Evolutionary conservation across 1,140 invertebrate genomes (phyloP), one percentile per base, ranked within the genome.

Genomic region (Chironomus tepperi): DNA sequence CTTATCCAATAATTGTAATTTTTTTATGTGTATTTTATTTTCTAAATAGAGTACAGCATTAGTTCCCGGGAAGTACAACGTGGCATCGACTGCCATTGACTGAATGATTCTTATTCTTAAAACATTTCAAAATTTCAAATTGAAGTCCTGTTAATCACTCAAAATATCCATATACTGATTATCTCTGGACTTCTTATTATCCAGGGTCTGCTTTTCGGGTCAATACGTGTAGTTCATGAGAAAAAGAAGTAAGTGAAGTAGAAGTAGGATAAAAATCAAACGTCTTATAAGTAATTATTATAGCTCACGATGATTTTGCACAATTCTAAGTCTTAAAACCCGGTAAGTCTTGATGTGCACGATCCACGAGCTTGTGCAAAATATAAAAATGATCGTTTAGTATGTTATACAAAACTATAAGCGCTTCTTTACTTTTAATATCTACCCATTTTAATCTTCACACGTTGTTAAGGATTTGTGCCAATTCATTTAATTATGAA

Each of bases 251-350:
- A 57, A 12, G 12, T 5, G 47, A n/a, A 70, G 19, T 19, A 6
- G 18, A 12, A 57, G 3, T 70, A 10, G 65, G 65, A 70, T 70
- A 70, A 70, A 16, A 70, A 70, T 70, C 19, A 21, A 21, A 70
- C 9, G 65, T 21, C 65, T 70, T 70, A 57, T 21, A 21, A 70
- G 65, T 70, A 70, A 70, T 70, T 70, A 70, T 70, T 70, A 70
- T 57, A n/a, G 47, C 65, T 70, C 65, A 70, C 65, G 16, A 70
- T 70, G 65, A 70, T 70, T 70, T 18, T 21, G 65, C 65, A 70
- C 19, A 57, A 47, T 57, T 34, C 24, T 34, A 57, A 57, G 12
- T 57, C 47, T 57, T 57, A 57, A n/a, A n/a, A 57, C 47, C 12
- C 47, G n/a, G n/a, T 15, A 57, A n/a, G 47, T n/a, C 3, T 15